These are phyloP conservation scores for Toxotes lorentzi DNA, from an alignment of 2,797 vertebrate genomes.

Conservation along the genomic window DNA sequence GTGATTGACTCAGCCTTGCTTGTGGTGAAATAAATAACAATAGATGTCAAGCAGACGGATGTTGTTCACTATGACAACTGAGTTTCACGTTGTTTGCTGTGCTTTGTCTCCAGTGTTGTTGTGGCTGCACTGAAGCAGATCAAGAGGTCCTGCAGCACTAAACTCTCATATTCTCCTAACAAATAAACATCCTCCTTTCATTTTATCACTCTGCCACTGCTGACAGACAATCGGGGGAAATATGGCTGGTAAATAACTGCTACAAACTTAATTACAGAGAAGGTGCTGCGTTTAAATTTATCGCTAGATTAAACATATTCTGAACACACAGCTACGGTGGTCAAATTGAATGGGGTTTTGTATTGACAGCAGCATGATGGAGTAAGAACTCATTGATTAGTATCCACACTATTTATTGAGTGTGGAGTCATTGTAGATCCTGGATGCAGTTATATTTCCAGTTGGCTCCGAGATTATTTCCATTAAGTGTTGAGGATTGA, in stretches of 20 bases:
- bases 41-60: conserved; percentile 8
- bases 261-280: conserved; percentile 4
- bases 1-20: conserved; percentile 20
- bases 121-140: conserved; percentile 13
- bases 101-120: conserved; percentile 15
- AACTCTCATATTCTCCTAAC: conserved; percentile 7
- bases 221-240: neutral
- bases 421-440: neutral
- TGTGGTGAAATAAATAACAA: neutral
- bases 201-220: conserved; percentile 21
- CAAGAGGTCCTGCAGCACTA: neutral
- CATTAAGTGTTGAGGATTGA: neutral
- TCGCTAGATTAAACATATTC: conserved; percentile 7
- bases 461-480: neutral
- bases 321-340: neutral
- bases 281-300: neutral
- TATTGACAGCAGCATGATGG: neutral
- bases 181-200: conserved; percentile 28
- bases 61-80: neutral
- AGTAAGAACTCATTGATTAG: neutral
- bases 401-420: neutral
- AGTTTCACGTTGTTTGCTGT: conserved; percentile 27
- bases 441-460: neutral
- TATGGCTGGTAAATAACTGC: neutral
- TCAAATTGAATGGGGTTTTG: neutral